phyloP scores from a whole-genome alignment of 2,113 vertebrate genomes.

The Catharus minimus region DNA sequence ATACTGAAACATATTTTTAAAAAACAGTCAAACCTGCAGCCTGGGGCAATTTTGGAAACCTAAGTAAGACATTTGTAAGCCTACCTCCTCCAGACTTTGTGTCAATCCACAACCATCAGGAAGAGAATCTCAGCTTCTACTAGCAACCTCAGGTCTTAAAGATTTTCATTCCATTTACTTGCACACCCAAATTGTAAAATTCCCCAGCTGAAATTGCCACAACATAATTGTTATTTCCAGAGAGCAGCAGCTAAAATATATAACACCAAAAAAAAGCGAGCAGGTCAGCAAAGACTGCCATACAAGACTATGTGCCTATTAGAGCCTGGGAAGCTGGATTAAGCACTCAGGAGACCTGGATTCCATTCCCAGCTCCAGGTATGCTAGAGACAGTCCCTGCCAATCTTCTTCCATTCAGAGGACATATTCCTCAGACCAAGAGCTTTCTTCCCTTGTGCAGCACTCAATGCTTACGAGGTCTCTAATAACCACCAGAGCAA shows the following conservation, averaged over 20 bases:
- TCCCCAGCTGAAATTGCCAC: not conserved
- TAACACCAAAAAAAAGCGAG: not conserved
- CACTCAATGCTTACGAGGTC: not conserved
- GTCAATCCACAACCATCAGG: not conserved
- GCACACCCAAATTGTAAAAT: not conserved
- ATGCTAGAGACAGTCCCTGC: not conserved
- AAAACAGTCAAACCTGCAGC: not conserved
- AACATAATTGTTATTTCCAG: not conserved
- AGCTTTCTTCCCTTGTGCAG: not conserved
- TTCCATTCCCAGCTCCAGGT: not conserved
- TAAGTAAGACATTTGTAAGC: not conserved
- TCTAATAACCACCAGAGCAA: not conserved
- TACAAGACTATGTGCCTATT: not conserved
- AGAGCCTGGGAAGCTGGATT: not conserved
- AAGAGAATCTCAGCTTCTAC: not conserved
- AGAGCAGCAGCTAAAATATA: not conserved
- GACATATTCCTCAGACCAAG: fast-evolving
- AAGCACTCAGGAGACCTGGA: not conserved
- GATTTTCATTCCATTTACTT: not conserved
- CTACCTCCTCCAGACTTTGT: not conserved
- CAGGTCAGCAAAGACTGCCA: not conserved
- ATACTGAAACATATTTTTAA: not conserved
- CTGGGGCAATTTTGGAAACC: not conserved
- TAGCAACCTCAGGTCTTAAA: not conserved
- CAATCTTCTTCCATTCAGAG: not conserved